phyloP scores from a whole-genome alignment of 2,797 vertebrate genomes.

The Cyclura pinguis region DNA sequence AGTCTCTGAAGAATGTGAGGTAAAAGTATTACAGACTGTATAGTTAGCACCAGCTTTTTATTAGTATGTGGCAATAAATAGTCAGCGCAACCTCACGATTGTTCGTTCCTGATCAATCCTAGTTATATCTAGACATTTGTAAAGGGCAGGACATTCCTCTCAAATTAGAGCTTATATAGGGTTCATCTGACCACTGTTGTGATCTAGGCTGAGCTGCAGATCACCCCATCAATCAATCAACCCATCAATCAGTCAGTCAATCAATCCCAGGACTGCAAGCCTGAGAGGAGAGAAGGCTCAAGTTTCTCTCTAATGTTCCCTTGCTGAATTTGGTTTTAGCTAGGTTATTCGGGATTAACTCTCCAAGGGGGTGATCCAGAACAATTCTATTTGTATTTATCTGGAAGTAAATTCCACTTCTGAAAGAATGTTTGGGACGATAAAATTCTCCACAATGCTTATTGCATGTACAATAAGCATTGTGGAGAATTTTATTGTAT shows the following conservation, averaged over 20 bases:
- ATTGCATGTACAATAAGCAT: fast-evolving
- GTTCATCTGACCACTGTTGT: background rate
- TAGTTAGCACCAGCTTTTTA: background rate
- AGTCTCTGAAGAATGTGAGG: background rate
- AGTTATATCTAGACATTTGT: background rate
- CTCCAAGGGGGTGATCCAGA: background rate
- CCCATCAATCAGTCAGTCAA: too few relatives aligned
- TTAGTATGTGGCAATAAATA: background rate
- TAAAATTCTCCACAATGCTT: background rate
- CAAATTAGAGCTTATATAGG: background rate
- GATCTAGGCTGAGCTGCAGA: background rate
- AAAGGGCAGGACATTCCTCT: background rate
- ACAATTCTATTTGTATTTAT: background rate
- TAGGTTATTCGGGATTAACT: background rate
- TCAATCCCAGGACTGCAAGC: background rate
- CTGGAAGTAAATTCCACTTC: background rate
- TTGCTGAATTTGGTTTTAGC: background rate
- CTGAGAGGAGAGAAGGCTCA: background rate
- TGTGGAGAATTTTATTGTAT: too few relatives aligned
- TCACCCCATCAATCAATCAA: too few relatives aligned
- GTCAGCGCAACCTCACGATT: background rate
- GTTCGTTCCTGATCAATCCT: background rate
- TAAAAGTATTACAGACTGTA: background rate
- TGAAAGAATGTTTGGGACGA: background rate
- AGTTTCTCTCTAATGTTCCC: too few relatives aligned